Percentiles rank a stretch among this genome's conserved stretches.
Evolutionary conservation across 2,113 vertebrate genomes (phyloP).

Genomic region (Clarias gariepinus): DNA sequence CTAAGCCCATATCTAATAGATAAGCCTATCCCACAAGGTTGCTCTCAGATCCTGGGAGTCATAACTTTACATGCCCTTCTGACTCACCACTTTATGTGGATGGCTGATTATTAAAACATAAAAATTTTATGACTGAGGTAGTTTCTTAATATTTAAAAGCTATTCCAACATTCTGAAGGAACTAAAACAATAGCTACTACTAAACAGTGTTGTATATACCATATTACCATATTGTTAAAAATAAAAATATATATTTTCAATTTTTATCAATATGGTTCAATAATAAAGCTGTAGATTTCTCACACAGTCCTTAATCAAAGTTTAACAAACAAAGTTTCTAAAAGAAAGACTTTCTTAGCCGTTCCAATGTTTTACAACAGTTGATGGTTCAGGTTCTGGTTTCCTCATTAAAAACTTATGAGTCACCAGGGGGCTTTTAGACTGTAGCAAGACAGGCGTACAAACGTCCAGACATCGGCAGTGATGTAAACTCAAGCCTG

Average conservation of each 20-base stretch:
- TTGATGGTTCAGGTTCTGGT: background rate
- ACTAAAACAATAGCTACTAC: background rate
- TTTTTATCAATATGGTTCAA: background rate
- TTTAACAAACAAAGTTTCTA: too few relatives aligned
- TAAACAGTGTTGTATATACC: background rate
- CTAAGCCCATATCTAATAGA: constrained; percentile 45
- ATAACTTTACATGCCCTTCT: constrained; percentile 30
- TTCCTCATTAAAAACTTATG: background rate
- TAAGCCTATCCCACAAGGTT: constrained; percentile 46
- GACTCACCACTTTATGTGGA: constrained; percentile 19
- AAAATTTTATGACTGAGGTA: background rate
- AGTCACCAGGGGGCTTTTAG: constrained; percentile 17
- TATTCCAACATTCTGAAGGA: background rate
- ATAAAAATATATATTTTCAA: too few relatives aligned
- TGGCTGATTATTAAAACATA: background rate
- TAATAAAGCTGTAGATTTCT: background rate
- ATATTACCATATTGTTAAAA: too few relatives aligned
- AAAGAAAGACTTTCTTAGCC: background rate
- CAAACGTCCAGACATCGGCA: background rate
- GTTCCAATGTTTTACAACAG: background rate
- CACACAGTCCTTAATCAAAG: background rate
- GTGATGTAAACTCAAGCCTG: constrained; percentile 15
- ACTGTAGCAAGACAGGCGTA: background rate
- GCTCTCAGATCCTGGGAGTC: constrained; percentile 46
- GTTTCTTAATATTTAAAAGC: background rate